Evolutionary conservation across 2,113 vertebrate species (phyloP), one percentile per base, ranked within the genome.

Genomic region (Nyctibius bracteatus): DNA sequence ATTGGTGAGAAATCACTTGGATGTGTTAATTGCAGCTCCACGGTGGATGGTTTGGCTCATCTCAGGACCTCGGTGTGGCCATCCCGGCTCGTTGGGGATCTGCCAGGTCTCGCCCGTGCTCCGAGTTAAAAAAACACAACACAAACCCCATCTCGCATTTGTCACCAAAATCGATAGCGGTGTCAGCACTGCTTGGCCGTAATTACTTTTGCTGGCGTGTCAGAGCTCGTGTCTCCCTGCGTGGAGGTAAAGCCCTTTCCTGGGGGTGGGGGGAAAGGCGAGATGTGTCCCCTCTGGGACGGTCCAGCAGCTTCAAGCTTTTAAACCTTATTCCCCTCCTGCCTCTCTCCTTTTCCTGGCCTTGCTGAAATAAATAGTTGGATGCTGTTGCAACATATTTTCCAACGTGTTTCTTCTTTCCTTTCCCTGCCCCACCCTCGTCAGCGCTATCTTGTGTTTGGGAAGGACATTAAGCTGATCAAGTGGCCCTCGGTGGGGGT

Each of bases 171-270:
- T 86, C 86, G 17, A 77, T 77, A 63, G 67, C 3, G 5, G 20
- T 90, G 93, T 72, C 93, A 68, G 91, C 52, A 20, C 54, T 0
- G 3, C 86, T 71, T 63, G 31, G 70, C 91, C 1, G 28, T 71
- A 59, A 30, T 63, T 79, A 55, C 86, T 90, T 74, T 55, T 72
- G 86, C 66, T 86, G 91, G 67, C 88, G 2, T 46, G 63, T 47
- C 84, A 20, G 71, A n/a, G 81, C 63, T 43, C 20, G 6, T 3
- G 1, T 46, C 51, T 47, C 78, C n/a, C 43, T 0, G 2, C 7
- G 7, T 5, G 70, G 31, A 54, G 85, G 65, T 43, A 52, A 47
- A 90, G 65, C 68, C 90, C 81, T 80, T 75, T 75, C 23, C 70
- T 7, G 5, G 77, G 77, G 33, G 30, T 8, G 51, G 79, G 55